Evolutionary conservation across 1,140 invertebrate species (phyloP).

Genomic region (Macrostomum lignano): DNA sequence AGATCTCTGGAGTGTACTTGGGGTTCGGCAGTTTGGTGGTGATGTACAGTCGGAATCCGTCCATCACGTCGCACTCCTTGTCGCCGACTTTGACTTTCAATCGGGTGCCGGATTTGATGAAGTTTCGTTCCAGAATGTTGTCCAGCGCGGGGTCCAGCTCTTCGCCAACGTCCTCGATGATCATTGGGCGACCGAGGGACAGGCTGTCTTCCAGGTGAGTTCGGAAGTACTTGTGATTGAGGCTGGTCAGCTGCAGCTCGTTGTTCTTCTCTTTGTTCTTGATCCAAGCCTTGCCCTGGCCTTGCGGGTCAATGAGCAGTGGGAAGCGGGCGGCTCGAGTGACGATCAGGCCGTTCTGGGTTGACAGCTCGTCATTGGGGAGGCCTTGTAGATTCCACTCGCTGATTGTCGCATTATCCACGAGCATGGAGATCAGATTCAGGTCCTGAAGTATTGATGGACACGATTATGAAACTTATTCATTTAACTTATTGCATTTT

Average conservation of each 20-base stretch:
- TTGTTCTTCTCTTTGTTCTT: constrained; percentile 66
- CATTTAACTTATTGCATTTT: no score
- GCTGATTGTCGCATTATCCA: constrained; percentile 51
- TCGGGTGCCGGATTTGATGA: constrained; percentile 79
- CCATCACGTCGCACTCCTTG: constrained; percentile 82
- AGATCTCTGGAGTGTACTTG: constrained; percentile 76
- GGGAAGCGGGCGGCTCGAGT: constrained; percentile 67
- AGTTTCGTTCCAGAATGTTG: constrained; percentile 83
- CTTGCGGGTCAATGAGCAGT: constrained; percentile 75
- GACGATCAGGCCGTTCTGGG: constrained; percentile 80
- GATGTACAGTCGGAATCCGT: constrained; percentile 73
- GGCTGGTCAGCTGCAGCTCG: constrained; percentile 64
- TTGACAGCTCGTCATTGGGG: constrained; percentile 75
- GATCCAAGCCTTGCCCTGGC: constrained; percentile 86
- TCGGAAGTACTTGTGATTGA: constrained; percentile 85
- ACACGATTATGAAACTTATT: constrained; percentile 8
- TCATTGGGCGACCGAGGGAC: constrained; percentile 57
- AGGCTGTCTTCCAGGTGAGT: constrained; percentile 71
- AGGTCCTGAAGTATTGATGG: constrained; percentile 38
- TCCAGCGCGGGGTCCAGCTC: constrained; percentile 81
- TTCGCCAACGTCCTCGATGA: constrained; percentile 78
- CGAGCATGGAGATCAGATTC: constrained; percentile 67
- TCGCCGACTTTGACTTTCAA: constrained; percentile 58
- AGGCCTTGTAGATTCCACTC: constrained; percentile 84
- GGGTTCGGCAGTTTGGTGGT: constrained; percentile 84